Conservation (phyloP, 2,888 invertebrate genomes). For the Drosophila nr. perissopoda region DNA sequence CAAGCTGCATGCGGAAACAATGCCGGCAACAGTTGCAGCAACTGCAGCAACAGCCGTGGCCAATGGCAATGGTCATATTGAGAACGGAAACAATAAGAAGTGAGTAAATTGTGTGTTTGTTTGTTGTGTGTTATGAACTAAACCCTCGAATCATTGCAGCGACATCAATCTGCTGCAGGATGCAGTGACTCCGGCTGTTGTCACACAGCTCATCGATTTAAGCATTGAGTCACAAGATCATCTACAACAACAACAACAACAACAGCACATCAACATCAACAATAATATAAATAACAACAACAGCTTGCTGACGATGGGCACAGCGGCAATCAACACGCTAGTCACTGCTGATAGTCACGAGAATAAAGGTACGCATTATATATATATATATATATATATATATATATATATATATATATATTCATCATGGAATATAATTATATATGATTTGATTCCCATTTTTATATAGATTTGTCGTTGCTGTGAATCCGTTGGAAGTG, state of each 20-base stretch:
- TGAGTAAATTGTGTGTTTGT: slow-evolving; percentile 48
- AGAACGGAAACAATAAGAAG: slow-evolving; percentile 85
- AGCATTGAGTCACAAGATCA: slow-evolving; percentile 84
- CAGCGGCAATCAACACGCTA: slow-evolving; percentile 84
- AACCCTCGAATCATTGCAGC: slow-evolving; percentile 61
- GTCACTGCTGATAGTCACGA: slow-evolving; percentile 86
- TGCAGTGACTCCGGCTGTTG: slow-evolving; percentile 76
- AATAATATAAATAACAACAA: slow-evolving; percentile 81
- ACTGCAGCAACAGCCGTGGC: slow-evolving; percentile 63
- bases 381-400: no score
- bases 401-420: background rate
- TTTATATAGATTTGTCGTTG: slow-evolving; percentile 82
- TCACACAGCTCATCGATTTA: slow-evolving; percentile 84
- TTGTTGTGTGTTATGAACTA: slow-evolving; percentile 3
- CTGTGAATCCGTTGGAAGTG: slow-evolving; percentile 82
- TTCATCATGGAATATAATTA: background rate
- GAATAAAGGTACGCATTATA: slow-evolving; percentile 80
- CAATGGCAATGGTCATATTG: slow-evolving; percentile 85
- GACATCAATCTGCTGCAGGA: slow-evolving; percentile 84
- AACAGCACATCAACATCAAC: slow-evolving; percentile 81
- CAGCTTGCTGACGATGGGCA: slow-evolving; percentile 83
- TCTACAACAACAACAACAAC: slow-evolving; percentile 61
- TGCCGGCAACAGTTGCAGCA: slow-evolving; percentile 19
- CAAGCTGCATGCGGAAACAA: slow-evolving; percentile 74
- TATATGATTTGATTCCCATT: background rate